Evolutionary conservation across 2,113 vertebrate species (phyloP), one percentile per base, ranked within the genome.

Genomic region (Lonchura striata): DNA sequence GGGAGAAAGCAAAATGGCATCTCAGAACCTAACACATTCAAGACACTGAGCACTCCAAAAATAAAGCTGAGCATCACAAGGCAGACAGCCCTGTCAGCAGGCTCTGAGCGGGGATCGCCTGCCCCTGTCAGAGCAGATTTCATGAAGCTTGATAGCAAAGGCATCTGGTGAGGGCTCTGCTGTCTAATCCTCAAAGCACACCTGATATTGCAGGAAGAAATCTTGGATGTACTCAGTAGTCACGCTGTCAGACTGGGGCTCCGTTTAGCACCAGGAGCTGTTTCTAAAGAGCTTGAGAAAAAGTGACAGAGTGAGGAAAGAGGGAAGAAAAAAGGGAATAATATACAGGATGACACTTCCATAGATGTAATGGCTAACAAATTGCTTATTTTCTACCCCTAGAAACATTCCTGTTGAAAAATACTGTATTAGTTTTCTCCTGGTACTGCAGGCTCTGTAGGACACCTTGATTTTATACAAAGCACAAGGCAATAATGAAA

Each of bases 1-100:
- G 13, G 46, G 88, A 82, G 86, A 63, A 95, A 86, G 86, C n/a
- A 88, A 96, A 93, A 94, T 93, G 92, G 88, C 91, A 94, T 93
- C 91, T 88, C 56, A 8, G 79, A 79, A 82, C 57, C 53, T 94
- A 87, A 93, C 91, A 92, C 78, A 11, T 88, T 78, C 52, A 78
- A 93, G 94, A 57, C 78, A 84, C 78, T 3, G 27, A 78, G 90
- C 0, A 2, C 69, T 93, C 90, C 91, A 78, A 90, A 93, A 96
- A 93, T 93, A 96, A 87, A 87, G 42, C 74, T 11, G 30, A 93
- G 90, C 88, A 78, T 93, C 85, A 63, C 91, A 87, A 87, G 92
- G 47, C 94, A 93, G 78, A 83, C 87, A 81, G 68, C 22, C 9
- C 81, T 63, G 81, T 68, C 27, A 84, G 84, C 64, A 82, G 90